These are phyloP conservation scores for Magallana angulata DNA, from an alignment of 1,140 invertebrate species.

Conservation along the genomic window DNA sequence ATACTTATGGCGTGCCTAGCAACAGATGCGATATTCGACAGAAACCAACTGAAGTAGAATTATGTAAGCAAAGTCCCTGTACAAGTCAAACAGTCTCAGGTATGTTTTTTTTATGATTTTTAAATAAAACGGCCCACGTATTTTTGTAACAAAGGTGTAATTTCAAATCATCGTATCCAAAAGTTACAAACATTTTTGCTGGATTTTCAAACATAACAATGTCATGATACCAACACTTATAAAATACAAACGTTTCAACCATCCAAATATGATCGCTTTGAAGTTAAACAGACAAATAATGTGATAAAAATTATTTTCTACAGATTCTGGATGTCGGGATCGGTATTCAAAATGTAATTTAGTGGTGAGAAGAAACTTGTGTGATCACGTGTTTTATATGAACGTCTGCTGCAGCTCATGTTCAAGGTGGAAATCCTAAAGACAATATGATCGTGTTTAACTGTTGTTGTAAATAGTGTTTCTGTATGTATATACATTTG, in stretches of 20 bases:
- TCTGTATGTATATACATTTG: too few species aligned
- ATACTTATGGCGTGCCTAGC: constrained; percentile 19
- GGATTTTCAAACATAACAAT: too few species aligned
- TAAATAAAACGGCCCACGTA: too few species aligned
- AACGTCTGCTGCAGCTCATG: not conserved
- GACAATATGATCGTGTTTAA: not conserved
- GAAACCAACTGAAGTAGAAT: not conserved
- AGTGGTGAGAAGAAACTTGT: constrained; percentile 7
- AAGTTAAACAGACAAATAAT: too few species aligned
- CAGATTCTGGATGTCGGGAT: constrained; percentile 29
- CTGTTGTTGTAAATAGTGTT: not conserved
- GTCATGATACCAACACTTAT: too few species aligned
- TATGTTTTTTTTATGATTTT: not conserved
- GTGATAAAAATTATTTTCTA: not conserved
- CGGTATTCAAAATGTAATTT: constrained; percentile 9
- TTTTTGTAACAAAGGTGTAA: too few species aligned
- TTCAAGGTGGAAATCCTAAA: not conserved
- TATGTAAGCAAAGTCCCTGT: not conserved
- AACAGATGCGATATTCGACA: not conserved
- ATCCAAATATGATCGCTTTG: too few species aligned
- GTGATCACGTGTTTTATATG: constrained; percentile 27
- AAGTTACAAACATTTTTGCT: too few species aligned
- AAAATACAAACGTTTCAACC: too few species aligned
- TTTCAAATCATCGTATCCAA: too few species aligned
- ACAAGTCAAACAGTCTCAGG: constrained; percentile 3